Conservation (phyloP, 2,113 vertebrate genomes). For the Phalacrocorax carbo region DNA sequence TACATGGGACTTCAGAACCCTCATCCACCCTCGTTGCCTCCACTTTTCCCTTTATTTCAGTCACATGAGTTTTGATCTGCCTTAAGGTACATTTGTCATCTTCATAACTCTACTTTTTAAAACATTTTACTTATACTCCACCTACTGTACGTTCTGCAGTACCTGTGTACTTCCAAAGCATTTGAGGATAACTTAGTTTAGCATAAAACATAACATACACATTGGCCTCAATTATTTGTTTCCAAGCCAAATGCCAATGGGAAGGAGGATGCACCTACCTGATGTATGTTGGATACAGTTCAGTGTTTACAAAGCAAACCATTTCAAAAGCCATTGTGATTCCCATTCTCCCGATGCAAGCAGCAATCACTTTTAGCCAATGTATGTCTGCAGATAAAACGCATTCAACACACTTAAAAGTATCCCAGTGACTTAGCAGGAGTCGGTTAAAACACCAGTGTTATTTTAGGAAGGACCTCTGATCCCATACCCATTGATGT, state of each 20-base stretch:
- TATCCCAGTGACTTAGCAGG: not conserved
- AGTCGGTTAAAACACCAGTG: not conserved
- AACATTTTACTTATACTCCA: not conserved
- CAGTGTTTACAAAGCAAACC: conserved; percentile 90
- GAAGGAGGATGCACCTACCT: conserved; percentile 70
- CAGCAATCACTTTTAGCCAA: conserved; percentile 79
- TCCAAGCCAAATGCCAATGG: not conserved
- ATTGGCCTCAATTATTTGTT: not conserved
- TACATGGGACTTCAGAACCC: not conserved
- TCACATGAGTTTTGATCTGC: not conserved
- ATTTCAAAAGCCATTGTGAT: conserved; percentile 91
- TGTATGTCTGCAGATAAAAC: conserved; percentile 74
- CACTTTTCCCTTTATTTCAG: not conserved
- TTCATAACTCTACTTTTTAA: not conserved
- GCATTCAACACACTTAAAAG: not conserved
- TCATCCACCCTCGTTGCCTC: not conserved
- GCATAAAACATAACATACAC: not conserved
- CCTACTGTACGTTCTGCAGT: not conserved
- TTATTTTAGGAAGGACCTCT: not conserved
- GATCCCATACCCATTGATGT: not conserved
- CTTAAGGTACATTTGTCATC: not conserved
- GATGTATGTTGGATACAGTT: conserved; percentile 90
- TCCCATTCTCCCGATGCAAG: conserved; percentile 87
- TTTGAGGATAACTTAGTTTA: not conserved
- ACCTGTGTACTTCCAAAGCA: not conserved